Conservation (phyloP, 2,113 vertebrate genomes). For the Ochotona princeps region DNA sequence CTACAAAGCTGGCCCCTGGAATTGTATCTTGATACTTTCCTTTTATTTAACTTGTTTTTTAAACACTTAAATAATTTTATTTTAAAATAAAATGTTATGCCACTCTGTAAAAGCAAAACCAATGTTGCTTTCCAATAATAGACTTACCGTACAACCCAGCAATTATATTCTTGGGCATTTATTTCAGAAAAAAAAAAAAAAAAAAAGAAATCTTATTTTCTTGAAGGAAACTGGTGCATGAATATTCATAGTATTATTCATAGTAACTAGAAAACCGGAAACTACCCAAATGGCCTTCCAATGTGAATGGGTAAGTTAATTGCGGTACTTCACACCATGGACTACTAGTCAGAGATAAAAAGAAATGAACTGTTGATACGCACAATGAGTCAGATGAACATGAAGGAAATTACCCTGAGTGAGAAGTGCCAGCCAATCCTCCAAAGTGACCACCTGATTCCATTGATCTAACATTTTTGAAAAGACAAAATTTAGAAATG, state of each 20-base stretch:
- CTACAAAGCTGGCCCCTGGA: background rate
- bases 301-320: background rate
- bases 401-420: background rate
- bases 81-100: constrained; percentile 55
- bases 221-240: background rate
- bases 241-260: constrained; percentile 37
- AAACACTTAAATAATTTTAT: constrained; percentile 13
- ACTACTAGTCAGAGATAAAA: background rate
- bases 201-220: background rate
- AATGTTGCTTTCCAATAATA: constrained; percentile 13
- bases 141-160: background rate
- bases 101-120: constrained; percentile 47
- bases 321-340: background rate
- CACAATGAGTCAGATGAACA: background rate
- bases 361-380: background rate
- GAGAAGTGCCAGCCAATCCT: background rate
- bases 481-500: background rate
- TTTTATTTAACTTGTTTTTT: constrained; percentile 49
- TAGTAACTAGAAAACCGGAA: constrained; percentile 22
- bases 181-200: background rate
- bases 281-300: background rate
- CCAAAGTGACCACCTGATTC: background rate
- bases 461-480: background rate
- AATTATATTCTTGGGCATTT: constrained; percentile 4
- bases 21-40: constrained; percentile 12